Base-by-base conservation (phyloP, 1,140 invertebrate genomes). In the Sitophilus oryzae region DNA sequence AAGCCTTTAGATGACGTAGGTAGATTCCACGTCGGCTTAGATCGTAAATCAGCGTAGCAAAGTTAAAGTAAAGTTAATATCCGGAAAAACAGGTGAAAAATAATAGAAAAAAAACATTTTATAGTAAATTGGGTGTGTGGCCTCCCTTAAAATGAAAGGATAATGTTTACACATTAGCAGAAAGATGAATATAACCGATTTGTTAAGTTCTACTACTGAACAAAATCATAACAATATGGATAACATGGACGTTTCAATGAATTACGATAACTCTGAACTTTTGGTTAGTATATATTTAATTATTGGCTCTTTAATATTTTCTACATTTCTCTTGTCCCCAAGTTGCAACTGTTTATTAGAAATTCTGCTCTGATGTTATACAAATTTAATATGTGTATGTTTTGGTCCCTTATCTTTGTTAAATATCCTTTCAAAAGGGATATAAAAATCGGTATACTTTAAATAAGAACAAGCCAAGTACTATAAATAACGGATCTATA, bases 161-260 rank as follows among this genome's bases (percentile, higher is more conserved):
- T n/a, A n/a, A n/a, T n/a, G 30, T 34, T 42, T 37, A 52, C 41
- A 45, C n/a, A 21, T 34, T 8, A 35, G 21, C 25, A 23, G 49
- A 56, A 58, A 48, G 30, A 61, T 64, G 61, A 61, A 59, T 43
- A 52, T 64, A 42, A 42, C 44, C 42, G 62, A 62, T 42, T 44
- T 61, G 20, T 59, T 62, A n/a, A 55, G 52, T 30, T 56, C 52
- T 18, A 51, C 41, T 38, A 50, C 45, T 21, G 58, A 56, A 48
- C 49, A 52, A 42, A 37, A 19, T 20, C 52, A 61, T 46, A 46
- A 48, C 30, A 65, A 67, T 52, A 66, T 69, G 55, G 64, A 68
- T 54, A 66, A 65, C 48, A 63, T 70, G 58, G 66, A 68, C 50
- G 55, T 66, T 30, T 59, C 59, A 8, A 25, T 67, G 23, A 62